phyloP scores from a whole-genome alignment of 2,797 vertebrate species.

The Sarcoramphus papa region DNA sequence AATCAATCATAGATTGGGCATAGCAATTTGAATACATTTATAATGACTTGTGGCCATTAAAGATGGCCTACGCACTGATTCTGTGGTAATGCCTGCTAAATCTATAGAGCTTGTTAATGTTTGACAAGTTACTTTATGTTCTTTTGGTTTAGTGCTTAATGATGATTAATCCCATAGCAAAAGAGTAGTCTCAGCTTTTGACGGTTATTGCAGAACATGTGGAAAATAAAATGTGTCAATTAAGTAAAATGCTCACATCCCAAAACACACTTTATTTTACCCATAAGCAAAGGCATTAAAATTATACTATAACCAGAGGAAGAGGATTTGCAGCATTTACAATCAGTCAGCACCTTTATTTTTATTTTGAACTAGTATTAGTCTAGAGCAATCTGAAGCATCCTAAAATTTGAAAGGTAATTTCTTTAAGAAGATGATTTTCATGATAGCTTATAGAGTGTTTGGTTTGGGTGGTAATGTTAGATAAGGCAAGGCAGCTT shows the following conservation, averaged over 20 bases:
- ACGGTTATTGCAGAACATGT: neutral
- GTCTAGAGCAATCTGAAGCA: neutral
- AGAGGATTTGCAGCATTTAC: neutral
- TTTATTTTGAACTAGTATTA: neutral
- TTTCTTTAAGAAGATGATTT: neutral
- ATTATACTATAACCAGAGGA: neutral
- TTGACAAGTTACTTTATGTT: neutral
- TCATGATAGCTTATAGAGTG: neutral
- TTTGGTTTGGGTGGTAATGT: neutral
- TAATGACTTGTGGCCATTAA: neutral
- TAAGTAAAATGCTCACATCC: neutral
- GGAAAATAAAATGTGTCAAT: conserved; percentile 5
- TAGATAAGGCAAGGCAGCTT: neutral
- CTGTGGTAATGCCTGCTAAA: neutral
- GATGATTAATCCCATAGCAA: conserved; percentile 3
- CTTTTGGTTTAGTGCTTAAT: neutral
- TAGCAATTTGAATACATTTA: neutral
- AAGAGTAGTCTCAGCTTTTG: neutral
- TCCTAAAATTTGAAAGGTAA: neutral
- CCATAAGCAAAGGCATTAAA: neutral
- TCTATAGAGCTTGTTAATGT: neutral
- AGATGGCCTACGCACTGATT: neutral
- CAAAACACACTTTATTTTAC: neutral
- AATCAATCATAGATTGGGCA: neutral
- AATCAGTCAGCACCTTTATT: neutral